Evolutionary conservation across 2,113 vertebrate genomes (phyloP).

Genomic region (Anolis sagrei): DNA sequence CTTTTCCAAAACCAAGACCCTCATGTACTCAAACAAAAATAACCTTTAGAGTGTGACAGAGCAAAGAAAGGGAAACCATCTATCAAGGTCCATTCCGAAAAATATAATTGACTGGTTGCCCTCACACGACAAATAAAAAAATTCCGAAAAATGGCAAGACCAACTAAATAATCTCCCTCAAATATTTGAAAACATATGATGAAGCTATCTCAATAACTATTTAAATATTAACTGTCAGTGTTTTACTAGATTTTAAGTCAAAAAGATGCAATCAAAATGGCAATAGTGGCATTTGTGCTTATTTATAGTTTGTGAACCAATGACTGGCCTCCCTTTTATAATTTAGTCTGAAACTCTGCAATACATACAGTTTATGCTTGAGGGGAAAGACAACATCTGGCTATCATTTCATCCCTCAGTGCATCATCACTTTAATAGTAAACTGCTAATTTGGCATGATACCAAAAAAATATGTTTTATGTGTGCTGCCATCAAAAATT

Average conservation of each 20-base stretch:
- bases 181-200: neutral
- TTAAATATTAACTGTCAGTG: neutral
- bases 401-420: conserved; percentile 24
- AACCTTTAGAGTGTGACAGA: no score
- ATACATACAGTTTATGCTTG: neutral
- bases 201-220: neutral
- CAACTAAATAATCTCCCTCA: no score
- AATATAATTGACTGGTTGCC: no score
- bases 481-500: neutral
- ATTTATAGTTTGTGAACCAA: neutral
- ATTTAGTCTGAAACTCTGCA: neutral
- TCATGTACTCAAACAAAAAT: no score
- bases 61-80: no score
- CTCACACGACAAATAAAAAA: no score
- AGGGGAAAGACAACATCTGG: neutral
- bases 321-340: neutral
- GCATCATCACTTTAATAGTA: neutral
- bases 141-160: no score
- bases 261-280: neutral
- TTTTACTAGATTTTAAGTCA: neutral
- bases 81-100: no score
- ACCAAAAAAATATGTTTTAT: neutral
- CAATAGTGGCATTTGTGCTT: neutral
- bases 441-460: neutral
- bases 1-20: no score